Base-by-base conservation (phyloP, 2,888 invertebrate species). In the Antheraea assamensis region DNA sequence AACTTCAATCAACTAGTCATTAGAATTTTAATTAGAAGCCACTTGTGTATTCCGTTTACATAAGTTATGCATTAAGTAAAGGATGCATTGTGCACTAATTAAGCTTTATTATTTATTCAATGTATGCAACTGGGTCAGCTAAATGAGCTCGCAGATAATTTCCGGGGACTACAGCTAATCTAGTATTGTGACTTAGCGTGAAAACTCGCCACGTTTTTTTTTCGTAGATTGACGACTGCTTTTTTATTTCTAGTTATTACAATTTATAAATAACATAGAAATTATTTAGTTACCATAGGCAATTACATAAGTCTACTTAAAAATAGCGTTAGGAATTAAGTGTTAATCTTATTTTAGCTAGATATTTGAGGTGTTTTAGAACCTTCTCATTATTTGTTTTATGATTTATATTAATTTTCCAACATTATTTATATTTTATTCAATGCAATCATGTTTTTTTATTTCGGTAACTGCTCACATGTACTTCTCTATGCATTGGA, bases 71-170 rank as follows among this genome's bases (percentile, higher is more conserved):
- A 35, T n/a, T 35, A 68, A n/a, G 71, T 71, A 70, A 72, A 71
- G 52, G 73, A 74, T 76, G 77, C 61, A 72, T 55, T 80, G 79
- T 78, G 76, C 75, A 80, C 77, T 81, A 82, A 85, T 84, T 83
- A 82, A 77, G 78, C 55, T 71, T 61, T 73, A 78, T 85, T 76
- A 81, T 80, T 85, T 85, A 85, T 85, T 84, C 83, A 84, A 76
- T 73, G 73, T 75, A 75, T 79, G 78, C 77, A 71, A 73, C 73
- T 58, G 55, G 71, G 66, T 27, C 52, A 73, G 71, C 64, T 71
- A 73, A 71, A 68, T 73, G 74, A 75, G 75, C 72, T 61, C 76
- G 68, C 72, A 75, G 79, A 77, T 76, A 81, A 82, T 82, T 81
- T 82, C 83, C 82, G 81, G 64, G 74, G 78, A 74, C 73, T 75